Evolutionary conservation across 1,140 invertebrate genomes (phyloP), one percentile per base, ranked within the genome.

Genomic region (Rhopalosiphum maidis): DNA sequence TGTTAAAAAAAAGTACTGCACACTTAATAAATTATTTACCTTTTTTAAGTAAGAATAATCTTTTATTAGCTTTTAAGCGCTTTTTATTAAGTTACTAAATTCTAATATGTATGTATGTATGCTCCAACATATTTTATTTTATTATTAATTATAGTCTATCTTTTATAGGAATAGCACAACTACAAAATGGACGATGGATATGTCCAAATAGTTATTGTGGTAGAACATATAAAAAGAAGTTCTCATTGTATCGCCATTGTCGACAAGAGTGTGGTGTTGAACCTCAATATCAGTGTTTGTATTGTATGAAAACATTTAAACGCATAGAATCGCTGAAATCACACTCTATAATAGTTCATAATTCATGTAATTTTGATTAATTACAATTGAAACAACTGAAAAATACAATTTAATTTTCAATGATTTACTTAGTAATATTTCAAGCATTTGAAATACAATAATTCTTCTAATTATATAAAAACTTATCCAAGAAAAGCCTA

Each of bases 171-270:
- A 55, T 55, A 89, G 30, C 5, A 0, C 54, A 68, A 21, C 25
- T 30, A 23, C 41, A 21, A 41, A 43, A 95, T 94, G 93, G 94
- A 23, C 95, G 95, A 94, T 95, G 91, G 77, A 85, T 41, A 93
- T 96, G 95, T 93, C 94, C 90, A n/a, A 94, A 95, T 88, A 90
- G n/a, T 77, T 77, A 60, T 41, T 96, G 95, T 46, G 95, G 95
- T 46, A 95, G 95, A 93, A 94, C 94, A 51, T 96, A 96, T 94
- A 95, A 95, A 5, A 95, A 95, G 93, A 95, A 95, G 60, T 95
- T 95, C 83, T 95, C 96, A n/a, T 35, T 94, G 18, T 90, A 93
- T 48, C 91, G 94, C 46, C 94, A 95, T 91, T 54, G 88, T 23
- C 68, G 89, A 87, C 92, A 94, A 48, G 95, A 95, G 93, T 95